These are phyloP conservation scores for Pungitius pungitius DNA, from an alignment of 2,113 vertebrate species.

Conservation along the genomic window DNA sequence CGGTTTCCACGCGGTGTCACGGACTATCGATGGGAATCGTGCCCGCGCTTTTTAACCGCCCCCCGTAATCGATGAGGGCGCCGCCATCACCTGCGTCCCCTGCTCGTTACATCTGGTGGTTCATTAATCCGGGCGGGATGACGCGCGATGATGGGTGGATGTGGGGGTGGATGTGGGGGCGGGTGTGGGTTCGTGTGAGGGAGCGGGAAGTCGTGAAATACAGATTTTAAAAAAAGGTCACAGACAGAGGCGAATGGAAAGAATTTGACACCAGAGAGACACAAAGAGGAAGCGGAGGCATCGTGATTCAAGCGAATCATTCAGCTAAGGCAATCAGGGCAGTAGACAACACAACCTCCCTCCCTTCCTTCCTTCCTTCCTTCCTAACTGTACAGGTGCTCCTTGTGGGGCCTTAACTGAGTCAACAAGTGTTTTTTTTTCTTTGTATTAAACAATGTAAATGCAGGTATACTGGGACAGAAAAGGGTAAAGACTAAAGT, in stretches of 20 bases:
- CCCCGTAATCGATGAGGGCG: conserved; percentile 63
- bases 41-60: conserved; percentile 69
- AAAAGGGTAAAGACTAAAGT: too few relatives aligned
- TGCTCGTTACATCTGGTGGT: conserved; percentile 57
- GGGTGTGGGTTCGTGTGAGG: conserved; percentile 1
- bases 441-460: neutral
- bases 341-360: conserved; percentile 23
- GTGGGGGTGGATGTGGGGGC: conserved; percentile 3
- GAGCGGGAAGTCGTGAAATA: neutral
- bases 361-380: conserved; percentile 8
- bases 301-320: conserved; percentile 33
- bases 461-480: too few relatives aligned
- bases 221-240: neutral
- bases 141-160: conserved; percentile 33
- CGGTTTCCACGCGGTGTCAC: conserved; percentile 57
- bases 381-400: conserved; percentile 1
- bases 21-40: conserved; percentile 65
- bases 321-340: conserved; percentile 27
- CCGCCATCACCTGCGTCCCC: conserved; percentile 61
- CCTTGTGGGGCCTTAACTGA: neutral
- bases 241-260: conserved; percentile 35
- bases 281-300: conserved; percentile 18
- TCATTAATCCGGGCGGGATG: conserved; percentile 36
- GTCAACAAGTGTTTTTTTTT: neutral
- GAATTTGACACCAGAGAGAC: conserved; percentile 32